phyloP scores from a whole-genome alignment of 2,797 vertebrate genomes.

The Coregonus ussuriensis region DNA sequence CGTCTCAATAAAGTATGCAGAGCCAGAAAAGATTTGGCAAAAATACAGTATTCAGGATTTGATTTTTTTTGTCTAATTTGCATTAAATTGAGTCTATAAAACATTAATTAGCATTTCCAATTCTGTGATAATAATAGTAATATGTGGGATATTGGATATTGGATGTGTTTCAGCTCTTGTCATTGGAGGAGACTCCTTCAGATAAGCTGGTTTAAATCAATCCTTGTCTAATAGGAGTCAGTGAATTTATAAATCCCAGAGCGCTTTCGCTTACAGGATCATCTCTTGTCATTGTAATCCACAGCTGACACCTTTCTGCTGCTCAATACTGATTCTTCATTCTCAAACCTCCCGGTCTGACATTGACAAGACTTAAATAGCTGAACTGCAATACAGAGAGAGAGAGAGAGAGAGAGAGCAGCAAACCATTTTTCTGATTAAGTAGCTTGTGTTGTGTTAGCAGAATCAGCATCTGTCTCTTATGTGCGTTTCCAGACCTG shows the following conservation, averaged over 20 bases:
- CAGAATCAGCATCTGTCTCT: too few species aligned
- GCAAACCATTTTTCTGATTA: background rate
- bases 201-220: constrained; percentile 67
- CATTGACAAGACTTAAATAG: constrained; percentile 9
- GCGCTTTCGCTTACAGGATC: constrained; percentile 45
- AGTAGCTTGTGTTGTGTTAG: too few species aligned
- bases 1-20: constrained; percentile 56
- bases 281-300: constrained; percentile 57
- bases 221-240: constrained; percentile 58
- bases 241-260: constrained; percentile 42
- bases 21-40: background rate
- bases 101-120: constrained; percentile 59
- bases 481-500: too few species aligned
- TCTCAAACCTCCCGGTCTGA: constrained; percentile 31
- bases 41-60: constrained; percentile 54
- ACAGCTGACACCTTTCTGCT: constrained; percentile 43
- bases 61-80: constrained; percentile 43
- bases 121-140: constrained; percentile 41
- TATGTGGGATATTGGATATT: constrained; percentile 47
- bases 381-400: background rate
- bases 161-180: constrained; percentile 41
- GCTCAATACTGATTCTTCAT: constrained; percentile 33
- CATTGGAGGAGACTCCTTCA: constrained; percentile 43
- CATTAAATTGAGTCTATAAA: constrained; percentile 49
- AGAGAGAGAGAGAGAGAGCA: background rate